These are phyloP conservation scores for Avahi laniger DNA, from an alignment of 2,797 vertebrate species.

Conservation along the genomic window DNA sequence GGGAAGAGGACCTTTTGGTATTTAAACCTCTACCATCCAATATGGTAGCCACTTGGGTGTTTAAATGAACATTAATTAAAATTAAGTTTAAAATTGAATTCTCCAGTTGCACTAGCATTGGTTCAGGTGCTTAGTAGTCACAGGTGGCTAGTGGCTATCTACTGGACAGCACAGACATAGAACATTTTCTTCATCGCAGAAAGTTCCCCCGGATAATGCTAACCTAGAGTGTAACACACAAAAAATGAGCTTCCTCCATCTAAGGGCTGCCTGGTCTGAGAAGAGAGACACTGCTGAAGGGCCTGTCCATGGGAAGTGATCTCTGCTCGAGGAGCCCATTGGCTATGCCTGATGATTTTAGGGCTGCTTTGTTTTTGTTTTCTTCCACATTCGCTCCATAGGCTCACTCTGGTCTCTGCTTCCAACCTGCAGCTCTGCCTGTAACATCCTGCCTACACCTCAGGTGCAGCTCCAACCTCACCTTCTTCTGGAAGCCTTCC, in stretches of 20 bases:
- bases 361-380: neutral
- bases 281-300: neutral
- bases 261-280: neutral
- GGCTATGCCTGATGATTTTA: neutral
- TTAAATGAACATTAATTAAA: neutral
- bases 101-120: neutral
- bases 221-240: too few relatives aligned
- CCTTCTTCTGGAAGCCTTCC: neutral
- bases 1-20: neutral
- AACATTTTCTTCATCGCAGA: neutral
- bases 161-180: neutral
- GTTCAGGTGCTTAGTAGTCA: neutral
- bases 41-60: neutral
- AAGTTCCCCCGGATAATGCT: neutral
- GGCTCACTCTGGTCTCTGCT: neutral
- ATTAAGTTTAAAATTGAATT: neutral
- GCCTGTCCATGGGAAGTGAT: accelerated
- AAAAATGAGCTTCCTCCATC: neutral
- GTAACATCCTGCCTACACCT: neutral
- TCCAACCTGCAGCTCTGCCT: neutral
- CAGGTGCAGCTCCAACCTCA: neutral
- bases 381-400: neutral
- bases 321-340: neutral
- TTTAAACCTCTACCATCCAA: neutral
- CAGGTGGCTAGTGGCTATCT: neutral